phyloP scores from a whole-genome alignment of 2,888 invertebrate species.

The Matsumyia berberina region DNA sequence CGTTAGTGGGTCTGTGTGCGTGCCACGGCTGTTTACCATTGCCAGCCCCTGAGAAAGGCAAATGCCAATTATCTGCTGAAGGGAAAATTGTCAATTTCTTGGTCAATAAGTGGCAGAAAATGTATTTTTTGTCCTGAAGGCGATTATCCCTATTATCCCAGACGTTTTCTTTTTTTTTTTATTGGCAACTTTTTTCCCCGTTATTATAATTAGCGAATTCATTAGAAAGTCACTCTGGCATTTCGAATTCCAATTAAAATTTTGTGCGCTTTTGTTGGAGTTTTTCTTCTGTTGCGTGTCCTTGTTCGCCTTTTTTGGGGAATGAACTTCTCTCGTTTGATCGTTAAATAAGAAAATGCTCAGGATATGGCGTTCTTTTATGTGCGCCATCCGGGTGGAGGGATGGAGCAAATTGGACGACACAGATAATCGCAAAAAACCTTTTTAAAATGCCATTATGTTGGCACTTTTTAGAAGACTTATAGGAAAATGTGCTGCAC shows the following conservation, averaged over 20 bases:
- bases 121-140: constrained; percentile 44
- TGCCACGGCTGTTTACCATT: neutral
- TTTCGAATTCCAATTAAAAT: constrained; percentile 77
- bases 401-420: constrained; percentile 45
- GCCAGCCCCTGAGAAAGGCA: neutral
- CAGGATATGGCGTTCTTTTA: constrained; percentile 21
- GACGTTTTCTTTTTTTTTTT: constrained; percentile 48
- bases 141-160: constrained; percentile 72
- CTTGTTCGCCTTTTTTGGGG: neutral
- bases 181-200: constrained; percentile 49
- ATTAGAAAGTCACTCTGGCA: constrained; percentile 76
- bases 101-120: constrained; percentile 65
- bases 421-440: constrained; percentile 58
- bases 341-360: constrained; percentile 75
- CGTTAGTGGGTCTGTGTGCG: neutral
- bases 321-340: constrained; percentile 49
- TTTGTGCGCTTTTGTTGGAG: constrained; percentile 42
- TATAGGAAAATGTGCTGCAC: constrained; percentile 16
- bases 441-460: constrained; percentile 66
- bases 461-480: constrained; percentile 32
- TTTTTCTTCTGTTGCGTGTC: neutral
- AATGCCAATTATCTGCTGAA: constrained; percentile 69
- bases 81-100: constrained; percentile 71
- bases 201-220: constrained; percentile 77
- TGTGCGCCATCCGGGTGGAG: neutral